A percentile compares a stretch with the other conserved stretches of the same genome.
phyloP scores from a whole-genome alignment of 2,113 vertebrate genomes.

The Mungos mungo region DNA sequence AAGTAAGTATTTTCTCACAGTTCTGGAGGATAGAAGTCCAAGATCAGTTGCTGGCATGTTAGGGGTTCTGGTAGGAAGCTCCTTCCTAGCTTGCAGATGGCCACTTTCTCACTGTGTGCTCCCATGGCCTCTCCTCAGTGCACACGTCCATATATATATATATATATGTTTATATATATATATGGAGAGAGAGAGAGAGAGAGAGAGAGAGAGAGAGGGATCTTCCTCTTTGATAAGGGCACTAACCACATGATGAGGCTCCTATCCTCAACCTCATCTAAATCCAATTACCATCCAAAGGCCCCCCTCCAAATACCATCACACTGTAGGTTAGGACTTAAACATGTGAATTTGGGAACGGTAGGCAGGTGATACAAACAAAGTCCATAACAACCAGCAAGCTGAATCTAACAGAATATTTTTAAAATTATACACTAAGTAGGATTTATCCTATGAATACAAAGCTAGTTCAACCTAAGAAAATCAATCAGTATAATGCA shows the following conservation, averaged over 20 bases:
- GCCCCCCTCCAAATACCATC: not conserved
- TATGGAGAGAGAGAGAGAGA: not conserved
- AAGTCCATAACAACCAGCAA: not conserved
- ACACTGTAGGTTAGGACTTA: not conserved
- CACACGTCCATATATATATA: not conserved
- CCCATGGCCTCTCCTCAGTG: not conserved
- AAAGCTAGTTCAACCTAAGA: not conserved
- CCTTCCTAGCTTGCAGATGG: not conserved
- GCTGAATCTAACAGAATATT: not conserved
- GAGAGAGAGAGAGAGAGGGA: not conserved
- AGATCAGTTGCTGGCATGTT: not conserved
- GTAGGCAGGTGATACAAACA: not conserved
- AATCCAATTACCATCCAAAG: not conserved
- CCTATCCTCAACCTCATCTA: not conserved
- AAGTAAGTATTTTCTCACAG: not conserved
- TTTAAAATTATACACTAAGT: not conserved
- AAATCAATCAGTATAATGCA: not conserved
- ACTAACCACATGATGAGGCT: not conserved
- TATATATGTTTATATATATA: no score
- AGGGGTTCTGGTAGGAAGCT: not conserved
- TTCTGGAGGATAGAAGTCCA: not conserved
- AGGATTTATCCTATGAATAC: not conserved
- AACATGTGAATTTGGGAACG: not conserved
- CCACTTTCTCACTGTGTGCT: not conserved
- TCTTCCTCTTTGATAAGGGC: not conserved